These are phyloP conservation scores for Proisotoma minuta DNA, from an alignment of 2,888 invertebrate species.

Conservation along the genomic window DNA sequence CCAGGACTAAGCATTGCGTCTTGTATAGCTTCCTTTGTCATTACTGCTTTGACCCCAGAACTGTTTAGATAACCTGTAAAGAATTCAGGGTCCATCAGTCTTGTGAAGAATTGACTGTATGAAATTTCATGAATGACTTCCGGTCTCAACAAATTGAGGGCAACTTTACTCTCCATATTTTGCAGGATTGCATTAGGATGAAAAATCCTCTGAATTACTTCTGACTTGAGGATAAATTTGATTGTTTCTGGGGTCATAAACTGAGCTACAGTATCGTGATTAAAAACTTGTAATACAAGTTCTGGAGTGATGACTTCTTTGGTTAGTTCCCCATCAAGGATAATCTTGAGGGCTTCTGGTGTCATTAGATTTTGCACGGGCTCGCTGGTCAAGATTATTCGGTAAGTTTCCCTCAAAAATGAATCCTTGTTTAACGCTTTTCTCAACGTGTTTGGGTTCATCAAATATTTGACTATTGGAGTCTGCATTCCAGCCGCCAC, in stretches of 20 bases:
- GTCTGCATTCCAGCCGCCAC: slow-evolving; percentile 12
- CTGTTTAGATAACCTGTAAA: not conserved
- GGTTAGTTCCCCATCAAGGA: slow-evolving; percentile 4
- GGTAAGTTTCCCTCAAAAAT: slow-evolving; percentile 15
- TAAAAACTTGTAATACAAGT: not conserved
- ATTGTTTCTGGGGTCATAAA: slow-evolving; percentile 14
- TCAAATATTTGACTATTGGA: slow-evolving; percentile 14
- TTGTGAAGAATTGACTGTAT: slow-evolving; percentile 3
- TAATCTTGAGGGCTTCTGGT: slow-evolving; percentile 14
- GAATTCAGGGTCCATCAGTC: slow-evolving; percentile 7
- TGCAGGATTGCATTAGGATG: not conserved
- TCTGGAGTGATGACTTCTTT: slow-evolving; percentile 9
- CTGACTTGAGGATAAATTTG: slow-evolving; percentile 9
- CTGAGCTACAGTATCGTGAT: not conserved
- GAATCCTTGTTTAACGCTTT: slow-evolving; percentile 18
- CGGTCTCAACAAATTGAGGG: not conserved
- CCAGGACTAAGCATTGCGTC: slow-evolving; percentile 11
- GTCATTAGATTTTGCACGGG: slow-evolving; percentile 16
- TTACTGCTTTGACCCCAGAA: slow-evolving; percentile 2
- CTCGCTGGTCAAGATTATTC: slow-evolving; percentile 10
- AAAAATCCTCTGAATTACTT: not conserved
- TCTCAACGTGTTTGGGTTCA: slow-evolving; percentile 9
- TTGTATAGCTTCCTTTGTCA: slow-evolving; percentile 9
- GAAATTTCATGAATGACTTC: slow-evolving; percentile 13
- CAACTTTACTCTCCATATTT: not conserved